Evolutionary conservation across 2,888 invertebrate species (phyloP).

Genomic region (Epinotia demarniana): DNA sequence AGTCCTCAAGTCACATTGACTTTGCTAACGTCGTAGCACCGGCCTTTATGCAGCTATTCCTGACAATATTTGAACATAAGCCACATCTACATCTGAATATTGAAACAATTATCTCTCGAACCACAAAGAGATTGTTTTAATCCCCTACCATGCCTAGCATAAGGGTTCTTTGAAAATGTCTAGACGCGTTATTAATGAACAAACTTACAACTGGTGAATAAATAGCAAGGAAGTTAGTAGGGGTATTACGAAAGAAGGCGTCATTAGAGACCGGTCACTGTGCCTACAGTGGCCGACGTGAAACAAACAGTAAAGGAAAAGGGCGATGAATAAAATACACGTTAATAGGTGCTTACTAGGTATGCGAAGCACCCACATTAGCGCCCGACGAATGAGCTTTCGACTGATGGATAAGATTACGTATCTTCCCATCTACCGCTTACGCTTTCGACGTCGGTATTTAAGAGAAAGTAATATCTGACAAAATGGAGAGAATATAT

Average conservation of each 20-base stretch:
- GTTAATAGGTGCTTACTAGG: slow-evolving; percentile 70
- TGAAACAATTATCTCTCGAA: slow-evolving; percentile 14
- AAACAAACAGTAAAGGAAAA: slow-evolving; percentile 67
- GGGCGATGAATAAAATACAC: slow-evolving; percentile 77
- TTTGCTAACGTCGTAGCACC: slow-evolving; percentile 54
- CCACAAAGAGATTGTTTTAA: slow-evolving; percentile 12
- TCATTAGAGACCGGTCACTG: slow-evolving; percentile 62
- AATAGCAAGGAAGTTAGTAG: slow-evolving; percentile 70
- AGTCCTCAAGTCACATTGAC: slow-evolving; percentile 70
- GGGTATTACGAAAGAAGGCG: slow-evolving; percentile 70
- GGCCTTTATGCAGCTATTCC: slow-evolving; percentile 64
- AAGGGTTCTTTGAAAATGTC: slow-evolving; percentile 9
- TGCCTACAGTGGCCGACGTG: slow-evolving; percentile 65
- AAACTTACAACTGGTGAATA: slow-evolving; percentile 60
- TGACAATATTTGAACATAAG: slow-evolving; percentile 46
- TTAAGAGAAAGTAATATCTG: slow-evolving; percentile 80
- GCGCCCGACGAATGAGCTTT: slow-evolving; percentile 71
- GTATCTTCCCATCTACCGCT: slow-evolving; percentile 66
- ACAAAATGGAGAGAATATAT: slow-evolving; percentile 76
- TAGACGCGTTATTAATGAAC: slow-evolving; percentile 53
- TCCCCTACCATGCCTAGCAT: background rate
- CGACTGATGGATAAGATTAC: slow-evolving; percentile 79
- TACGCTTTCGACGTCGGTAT: slow-evolving; percentile 67
- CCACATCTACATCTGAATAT: slow-evolving; percentile 21
- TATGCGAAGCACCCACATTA: slow-evolving; percentile 74